phyloP scores from a whole-genome alignment of 2,113 vertebrate species.

The Ibidorhyncha struthersii region DNA sequence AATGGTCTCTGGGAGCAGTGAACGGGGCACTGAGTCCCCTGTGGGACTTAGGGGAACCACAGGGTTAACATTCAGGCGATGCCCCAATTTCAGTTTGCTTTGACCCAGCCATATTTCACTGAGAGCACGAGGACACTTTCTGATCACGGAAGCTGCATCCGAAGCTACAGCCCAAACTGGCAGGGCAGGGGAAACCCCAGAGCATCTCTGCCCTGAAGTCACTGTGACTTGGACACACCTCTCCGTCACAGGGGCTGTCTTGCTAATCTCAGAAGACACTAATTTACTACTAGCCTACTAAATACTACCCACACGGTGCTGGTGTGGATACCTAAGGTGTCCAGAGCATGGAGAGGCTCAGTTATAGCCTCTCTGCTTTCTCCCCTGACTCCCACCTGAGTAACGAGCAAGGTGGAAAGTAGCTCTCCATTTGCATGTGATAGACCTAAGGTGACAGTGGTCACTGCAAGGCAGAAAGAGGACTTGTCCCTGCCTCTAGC shows the following conservation, averaged over 20 bases:
- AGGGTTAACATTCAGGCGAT: background rate
- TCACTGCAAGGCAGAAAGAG: background rate
- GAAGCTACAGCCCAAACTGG: background rate
- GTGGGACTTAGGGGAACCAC: accelerated
- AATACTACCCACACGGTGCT: accelerated
- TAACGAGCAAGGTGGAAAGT: background rate
- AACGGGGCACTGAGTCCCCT: background rate
- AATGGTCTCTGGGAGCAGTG: background rate
- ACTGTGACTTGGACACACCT: background rate
- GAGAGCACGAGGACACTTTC: background rate
- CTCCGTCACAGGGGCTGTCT: background rate
- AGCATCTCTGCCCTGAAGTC: background rate
- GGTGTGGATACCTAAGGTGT: background rate
- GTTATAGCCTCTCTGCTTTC: background rate
- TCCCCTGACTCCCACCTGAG: background rate
- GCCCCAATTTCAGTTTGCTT: background rate
- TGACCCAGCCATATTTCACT: background rate
- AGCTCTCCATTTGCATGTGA: background rate
- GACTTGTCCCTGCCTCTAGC: background rate
- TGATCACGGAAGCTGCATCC: background rate
- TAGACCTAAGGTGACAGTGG: background rate
- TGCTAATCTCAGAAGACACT: background rate
- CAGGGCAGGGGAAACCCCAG: background rate
- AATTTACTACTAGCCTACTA: background rate
- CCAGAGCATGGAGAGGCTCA: background rate